Base-by-base conservation (phyloP, 1,140 invertebrate species). In the Drosophila auraria region DNA sequence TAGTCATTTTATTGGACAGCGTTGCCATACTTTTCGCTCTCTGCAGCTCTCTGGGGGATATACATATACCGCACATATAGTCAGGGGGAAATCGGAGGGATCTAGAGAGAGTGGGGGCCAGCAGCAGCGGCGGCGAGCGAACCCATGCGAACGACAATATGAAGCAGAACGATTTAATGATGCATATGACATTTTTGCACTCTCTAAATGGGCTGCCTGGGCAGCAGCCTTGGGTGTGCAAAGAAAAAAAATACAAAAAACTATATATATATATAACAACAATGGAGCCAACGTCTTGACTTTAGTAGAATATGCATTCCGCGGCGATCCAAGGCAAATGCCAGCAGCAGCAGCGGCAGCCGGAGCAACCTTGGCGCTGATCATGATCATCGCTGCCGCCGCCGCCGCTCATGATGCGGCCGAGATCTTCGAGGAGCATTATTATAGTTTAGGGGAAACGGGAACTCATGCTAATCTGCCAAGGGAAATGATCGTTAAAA, bases 161-260 rank as follows among this genome's bases (percentile, higher is more conserved):
- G 89, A 91, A 84, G 89, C 90, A 89, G 86, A 91, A 86, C 89
- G 90, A 80, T 89, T 91, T 92, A 91, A 91, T 91, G 89, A 91
- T 90, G 90, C 89, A 90, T 91, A 91, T 86, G 90, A 91, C 89
- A 91, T 91, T 91, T 91, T 91, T 92, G 89, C 90, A 90, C 89
- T 91, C 89, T 91, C 83, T 91, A 91, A 89, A 89, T 90, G 84
- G 84, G 77, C 83, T 83, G 72, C 53, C 83, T 78, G 63, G 54
- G 54, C 54, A 56, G 49, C 58, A 78, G 60, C 77, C 78, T 83
- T 80, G 77, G 76, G 72, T 44, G 68, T 77, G 56, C 65, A 71
- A 38, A 60, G 17, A 60, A 70, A 70, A 65, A 64, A 42, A 42
- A 20, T 20, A 11, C 36, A 65, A 40, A 44, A 33, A 40, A n/a